Evolutionary conservation across 2,797 vertebrate species (phyloP).

Genomic region (Phoebastria nigripes): DNA sequence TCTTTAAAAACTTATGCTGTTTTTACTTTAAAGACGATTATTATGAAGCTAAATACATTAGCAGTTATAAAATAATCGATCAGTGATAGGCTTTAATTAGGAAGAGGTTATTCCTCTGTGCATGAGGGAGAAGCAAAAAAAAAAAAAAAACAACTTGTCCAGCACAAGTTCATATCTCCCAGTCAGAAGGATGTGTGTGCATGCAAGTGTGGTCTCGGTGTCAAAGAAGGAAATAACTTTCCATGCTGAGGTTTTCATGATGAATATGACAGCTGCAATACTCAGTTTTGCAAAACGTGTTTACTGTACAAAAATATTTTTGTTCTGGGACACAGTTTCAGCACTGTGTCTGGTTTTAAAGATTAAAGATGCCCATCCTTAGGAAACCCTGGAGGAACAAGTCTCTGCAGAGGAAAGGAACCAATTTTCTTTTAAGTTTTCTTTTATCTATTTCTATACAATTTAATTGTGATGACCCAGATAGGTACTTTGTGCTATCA

Average conservation of each 20-base stretch:
- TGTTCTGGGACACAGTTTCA: conserved; percentile 9
- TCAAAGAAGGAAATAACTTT: background rate
- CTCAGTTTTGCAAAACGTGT: conserved; percentile 5
- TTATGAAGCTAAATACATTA: background rate
- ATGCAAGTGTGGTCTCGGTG: background rate
- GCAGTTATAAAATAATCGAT: background rate
- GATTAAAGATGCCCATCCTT: conserved; percentile 51
- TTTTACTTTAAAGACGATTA: background rate
- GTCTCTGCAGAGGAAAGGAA: conserved; percentile 49
- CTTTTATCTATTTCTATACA: conserved; percentile 66
- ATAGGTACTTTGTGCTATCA: conserved; percentile 11
- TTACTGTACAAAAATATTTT: conserved; percentile 37
- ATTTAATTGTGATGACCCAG: conserved; percentile 67
- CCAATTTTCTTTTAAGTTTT: conserved; percentile 61
- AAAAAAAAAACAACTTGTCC: background rate
- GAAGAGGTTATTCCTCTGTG: background rate
- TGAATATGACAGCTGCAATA: background rate
- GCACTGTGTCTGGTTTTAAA: conserved; percentile 23
- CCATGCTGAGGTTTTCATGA: background rate
- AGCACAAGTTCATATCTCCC: background rate
- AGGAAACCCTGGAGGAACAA: conserved; percentile 49
- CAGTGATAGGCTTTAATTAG: background rate
- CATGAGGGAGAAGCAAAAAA: background rate
- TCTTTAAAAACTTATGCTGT: background rate
- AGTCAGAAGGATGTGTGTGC: background rate